Conservation (phyloP, 2,797 vertebrate genomes). For the Siniperca obscura region DNA sequence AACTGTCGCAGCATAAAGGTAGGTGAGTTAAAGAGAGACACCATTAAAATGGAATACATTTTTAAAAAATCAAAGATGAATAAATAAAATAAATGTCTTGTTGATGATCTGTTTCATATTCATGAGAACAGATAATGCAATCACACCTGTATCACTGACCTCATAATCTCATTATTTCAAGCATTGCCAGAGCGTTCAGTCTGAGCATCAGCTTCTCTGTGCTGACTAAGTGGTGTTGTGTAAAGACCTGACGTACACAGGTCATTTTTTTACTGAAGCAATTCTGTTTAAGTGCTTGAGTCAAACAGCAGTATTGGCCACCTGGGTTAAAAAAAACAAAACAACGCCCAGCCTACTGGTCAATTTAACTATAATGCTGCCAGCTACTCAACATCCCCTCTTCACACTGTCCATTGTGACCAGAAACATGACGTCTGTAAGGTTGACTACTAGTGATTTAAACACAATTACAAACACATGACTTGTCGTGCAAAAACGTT, state of each 20-base stretch:
- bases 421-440: constrained; percentile 30
- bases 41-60: background rate
- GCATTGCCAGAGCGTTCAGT: constrained; percentile 16
- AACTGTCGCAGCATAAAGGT: background rate
- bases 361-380: constrained; percentile 68
- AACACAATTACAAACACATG: background rate
- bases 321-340: constrained; percentile 45
- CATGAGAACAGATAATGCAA: constrained; percentile 48
- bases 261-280: constrained; percentile 69
- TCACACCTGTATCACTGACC: constrained; percentile 47
- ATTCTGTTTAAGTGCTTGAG: constrained; percentile 77
- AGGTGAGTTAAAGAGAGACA: background rate
- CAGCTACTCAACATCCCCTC: constrained; percentile 40
- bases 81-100: background rate
- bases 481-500: background rate
- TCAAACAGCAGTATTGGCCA: constrained; percentile 73
- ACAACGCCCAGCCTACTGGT: constrained; percentile 42
- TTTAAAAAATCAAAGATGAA: background rate
- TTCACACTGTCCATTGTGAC: constrained; percentile 35
- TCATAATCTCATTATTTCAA: constrained; percentile 59
- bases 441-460: constrained; percentile 4
- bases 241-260: constrained; percentile 48
- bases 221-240: constrained; percentile 68
- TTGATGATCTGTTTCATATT: constrained; percentile 48
- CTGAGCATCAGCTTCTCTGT: constrained; percentile 38